phyloP scores from a whole-genome alignment of 2,113 vertebrate genomes.

The Ptilorrhoa leucosticta region DNA sequence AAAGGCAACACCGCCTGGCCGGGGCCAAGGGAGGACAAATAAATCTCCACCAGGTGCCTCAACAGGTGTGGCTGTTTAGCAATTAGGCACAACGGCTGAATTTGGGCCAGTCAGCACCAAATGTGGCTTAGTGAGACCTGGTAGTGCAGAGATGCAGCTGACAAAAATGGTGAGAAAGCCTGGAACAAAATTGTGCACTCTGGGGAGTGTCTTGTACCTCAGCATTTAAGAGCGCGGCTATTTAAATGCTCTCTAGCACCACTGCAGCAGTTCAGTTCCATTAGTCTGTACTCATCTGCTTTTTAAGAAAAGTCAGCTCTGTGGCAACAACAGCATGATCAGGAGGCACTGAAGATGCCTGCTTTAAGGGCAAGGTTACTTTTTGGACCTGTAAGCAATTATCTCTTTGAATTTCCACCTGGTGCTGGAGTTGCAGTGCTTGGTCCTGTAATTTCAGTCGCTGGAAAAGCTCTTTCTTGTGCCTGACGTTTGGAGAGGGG shows the following conservation, averaged over 20 bases:
- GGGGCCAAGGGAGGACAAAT: accelerated
- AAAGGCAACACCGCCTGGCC: accelerated
- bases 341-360: neutral
- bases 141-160: neutral
- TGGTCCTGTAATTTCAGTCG: neutral
- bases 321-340: neutral
- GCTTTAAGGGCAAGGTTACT: neutral
- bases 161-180: neutral
- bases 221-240: neutral
- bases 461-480: neutral
- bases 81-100: neutral
- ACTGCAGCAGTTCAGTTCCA: neutral
- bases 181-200: neutral
- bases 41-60: neutral
- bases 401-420: neutral
- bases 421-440: neutral
- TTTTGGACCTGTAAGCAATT: neutral
- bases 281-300: neutral
- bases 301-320: neutral
- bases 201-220: neutral
- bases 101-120: neutral
- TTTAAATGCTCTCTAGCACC: neutral
- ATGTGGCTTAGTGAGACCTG: neutral
- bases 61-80: neutral
- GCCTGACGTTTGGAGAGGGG: neutral